These are phyloP conservation scores for Magallana gigas DNA, from an alignment of 1,140 invertebrate species.

Conservation along the genomic window DNA sequence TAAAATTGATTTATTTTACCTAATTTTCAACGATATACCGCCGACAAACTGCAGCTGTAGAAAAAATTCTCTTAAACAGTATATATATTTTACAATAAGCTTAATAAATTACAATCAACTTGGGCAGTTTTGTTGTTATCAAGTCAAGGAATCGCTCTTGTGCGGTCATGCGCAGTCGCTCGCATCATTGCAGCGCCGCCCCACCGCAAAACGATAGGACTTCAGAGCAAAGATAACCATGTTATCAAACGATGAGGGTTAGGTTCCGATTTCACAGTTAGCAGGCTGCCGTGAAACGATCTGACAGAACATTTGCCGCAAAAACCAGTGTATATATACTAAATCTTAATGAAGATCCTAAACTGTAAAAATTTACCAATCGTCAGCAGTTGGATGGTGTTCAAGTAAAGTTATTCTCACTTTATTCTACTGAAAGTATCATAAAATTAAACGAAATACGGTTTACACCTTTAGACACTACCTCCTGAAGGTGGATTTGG, in stretches of 20 bases:
- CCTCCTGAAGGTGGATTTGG: no score
- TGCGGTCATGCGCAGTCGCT: conserved; percentile 24
- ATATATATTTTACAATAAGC: not conserved
- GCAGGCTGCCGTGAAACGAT: conserved; percentile 7
- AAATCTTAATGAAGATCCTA: no score
- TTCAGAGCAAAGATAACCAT: not conserved
- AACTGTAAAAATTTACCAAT: no score
- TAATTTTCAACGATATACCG: not conserved
- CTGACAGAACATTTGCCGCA: not conserved
- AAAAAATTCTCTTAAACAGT: not conserved
- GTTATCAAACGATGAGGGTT: conserved; percentile 5
- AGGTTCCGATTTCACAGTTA: not conserved
- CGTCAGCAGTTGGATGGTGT: no score
- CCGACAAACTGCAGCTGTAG: not conserved
- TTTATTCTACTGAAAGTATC: no score
- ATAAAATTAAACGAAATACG: no score
- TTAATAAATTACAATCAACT: conserved; percentile 30
- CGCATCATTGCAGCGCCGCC: conserved; percentile 13
- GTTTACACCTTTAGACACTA: no score
- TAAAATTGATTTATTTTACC: not conserved
- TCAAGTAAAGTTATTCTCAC: no score
- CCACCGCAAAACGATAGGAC: conserved; percentile 17
- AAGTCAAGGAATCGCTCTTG: not conserved
- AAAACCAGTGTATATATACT: no score
- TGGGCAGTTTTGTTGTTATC: conserved; percentile 13